Percentiles rank a stretch among this genome's conserved stretches.
These are phyloP conservation scores for Orientallactaga sibirica DNA, from an alignment of 2,797 vertebrate species.

Conservation along the genomic window DNA sequence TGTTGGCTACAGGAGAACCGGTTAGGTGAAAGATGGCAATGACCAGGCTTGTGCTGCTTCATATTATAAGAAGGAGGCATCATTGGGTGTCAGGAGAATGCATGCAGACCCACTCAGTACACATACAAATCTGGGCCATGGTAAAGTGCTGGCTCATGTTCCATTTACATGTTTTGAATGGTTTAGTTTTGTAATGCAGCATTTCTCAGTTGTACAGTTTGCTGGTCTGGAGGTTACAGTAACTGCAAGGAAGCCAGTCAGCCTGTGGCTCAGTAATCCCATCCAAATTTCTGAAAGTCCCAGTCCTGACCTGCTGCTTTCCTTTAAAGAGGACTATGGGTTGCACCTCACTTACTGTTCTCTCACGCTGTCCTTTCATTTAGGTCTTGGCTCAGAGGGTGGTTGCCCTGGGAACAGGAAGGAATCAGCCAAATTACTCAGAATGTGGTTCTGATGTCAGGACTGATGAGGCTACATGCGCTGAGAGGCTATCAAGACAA, in stretches of 20 bases:
- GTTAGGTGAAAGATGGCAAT: not conserved
- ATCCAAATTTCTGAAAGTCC: not conserved
- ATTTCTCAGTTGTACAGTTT: not conserved
- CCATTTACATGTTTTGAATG: not conserved
- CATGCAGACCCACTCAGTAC: fast-evolving
- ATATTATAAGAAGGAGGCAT: not conserved
- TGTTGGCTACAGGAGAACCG: not conserved
- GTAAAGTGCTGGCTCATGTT: not conserved
- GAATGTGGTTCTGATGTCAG: not conserved
- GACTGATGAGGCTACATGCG: not conserved
- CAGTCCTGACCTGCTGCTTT: not conserved
- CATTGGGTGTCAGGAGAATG: not conserved
- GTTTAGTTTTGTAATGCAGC: constrained; percentile 15
- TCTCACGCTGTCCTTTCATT: not conserved
- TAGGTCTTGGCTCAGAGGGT: not conserved
- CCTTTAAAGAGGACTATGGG: not conserved
- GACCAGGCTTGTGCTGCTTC: not conserved
- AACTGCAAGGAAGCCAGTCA: not conserved
- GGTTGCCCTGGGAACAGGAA: not conserved
- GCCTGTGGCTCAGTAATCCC: not conserved
- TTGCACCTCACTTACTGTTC: not conserved
- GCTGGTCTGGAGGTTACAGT: not conserved
- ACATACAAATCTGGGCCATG: not conserved
- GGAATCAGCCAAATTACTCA: not conserved
- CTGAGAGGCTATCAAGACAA: not conserved